A percentile compares a stretch with the other conserved stretches of the same genome.
Conservation (phyloP, 2,113 vertebrate species). For the Petroica traversi region DNA sequence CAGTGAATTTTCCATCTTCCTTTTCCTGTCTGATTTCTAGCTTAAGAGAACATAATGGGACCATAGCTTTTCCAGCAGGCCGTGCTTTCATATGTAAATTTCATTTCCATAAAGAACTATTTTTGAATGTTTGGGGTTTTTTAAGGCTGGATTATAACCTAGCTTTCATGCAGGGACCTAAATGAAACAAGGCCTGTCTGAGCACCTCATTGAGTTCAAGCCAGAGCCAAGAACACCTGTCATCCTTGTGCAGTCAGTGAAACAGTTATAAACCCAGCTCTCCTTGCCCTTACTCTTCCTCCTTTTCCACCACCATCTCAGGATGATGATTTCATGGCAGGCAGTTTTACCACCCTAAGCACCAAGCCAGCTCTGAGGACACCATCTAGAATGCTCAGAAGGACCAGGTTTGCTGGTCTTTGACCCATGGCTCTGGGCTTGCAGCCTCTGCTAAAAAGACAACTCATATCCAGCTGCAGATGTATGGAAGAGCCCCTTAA, state of each 20-base stretch:
- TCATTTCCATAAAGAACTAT: neutral
- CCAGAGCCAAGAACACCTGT: neutral
- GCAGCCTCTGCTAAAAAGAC: neutral
- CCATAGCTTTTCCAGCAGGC: neutral
- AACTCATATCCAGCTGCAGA: neutral
- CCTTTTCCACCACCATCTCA: neutral
- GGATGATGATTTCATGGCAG: neutral
- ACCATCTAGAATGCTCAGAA: neutral
- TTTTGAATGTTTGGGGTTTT: neutral
- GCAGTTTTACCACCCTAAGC: neutral
- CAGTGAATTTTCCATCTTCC: neutral
- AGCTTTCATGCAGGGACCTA: neutral
- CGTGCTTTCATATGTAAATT: neutral
- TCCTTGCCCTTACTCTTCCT: neutral
- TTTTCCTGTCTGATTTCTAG: neutral
- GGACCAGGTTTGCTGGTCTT: neutral
- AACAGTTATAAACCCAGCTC: accelerated
- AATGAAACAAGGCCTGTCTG: neutral
- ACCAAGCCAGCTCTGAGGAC: neutral
- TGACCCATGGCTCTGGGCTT: neutral
- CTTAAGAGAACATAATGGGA: neutral
- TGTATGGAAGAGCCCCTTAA: neutral
- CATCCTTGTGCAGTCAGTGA: neutral
- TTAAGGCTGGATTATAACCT: neutral
- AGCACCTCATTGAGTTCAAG: neutral